Conservation (phyloP, 2,797 vertebrate species). For the Miichthys miiuy region DNA sequence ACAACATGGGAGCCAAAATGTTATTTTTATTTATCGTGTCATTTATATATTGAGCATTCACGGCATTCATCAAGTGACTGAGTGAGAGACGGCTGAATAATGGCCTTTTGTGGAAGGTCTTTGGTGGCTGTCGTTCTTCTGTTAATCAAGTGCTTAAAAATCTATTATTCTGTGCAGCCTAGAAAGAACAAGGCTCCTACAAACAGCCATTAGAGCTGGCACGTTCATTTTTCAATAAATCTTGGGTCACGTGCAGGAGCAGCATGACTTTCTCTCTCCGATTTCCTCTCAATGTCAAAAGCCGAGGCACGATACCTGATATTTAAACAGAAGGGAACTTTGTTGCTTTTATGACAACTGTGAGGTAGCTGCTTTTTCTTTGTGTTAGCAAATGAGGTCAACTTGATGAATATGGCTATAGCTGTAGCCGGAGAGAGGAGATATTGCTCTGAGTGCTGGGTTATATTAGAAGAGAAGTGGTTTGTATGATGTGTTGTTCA, state of each 20-base stretch:
- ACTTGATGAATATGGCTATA: background rate
- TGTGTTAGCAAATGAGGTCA: background rate
- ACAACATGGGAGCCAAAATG: slow-evolving; percentile 40
- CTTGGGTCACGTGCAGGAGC: slow-evolving; percentile 26
- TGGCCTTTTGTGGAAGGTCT: slow-evolving; percentile 49
- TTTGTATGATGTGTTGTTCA: background rate
- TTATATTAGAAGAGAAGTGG: background rate
- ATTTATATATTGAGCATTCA: slow-evolving; percentile 62
- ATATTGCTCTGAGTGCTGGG: background rate
- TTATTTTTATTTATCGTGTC: slow-evolving; percentile 71
- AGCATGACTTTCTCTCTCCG: slow-evolving; percentile 22
- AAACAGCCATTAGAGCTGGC: slow-evolving; percentile 58
- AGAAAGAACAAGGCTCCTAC: slow-evolving; percentile 58
- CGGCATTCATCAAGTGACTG: slow-evolving; percentile 48
- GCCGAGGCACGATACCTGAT: slow-evolving; percentile 1
- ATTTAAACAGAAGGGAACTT: slow-evolving; percentile 1
- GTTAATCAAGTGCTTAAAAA: slow-evolving; percentile 71
- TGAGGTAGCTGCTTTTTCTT: background rate
- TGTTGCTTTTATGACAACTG: background rate
- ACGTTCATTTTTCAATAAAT: slow-evolving; percentile 58
- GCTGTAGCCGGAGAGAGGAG: background rate
- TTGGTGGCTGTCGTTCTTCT: slow-evolving; percentile 53
- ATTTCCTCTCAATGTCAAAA: slow-evolving; percentile 27
- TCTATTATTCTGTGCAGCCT: slow-evolving; percentile 59
- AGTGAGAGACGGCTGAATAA: slow-evolving; percentile 62